Conservation (phyloP, 2,113 vertebrate genomes). For the Lamprotornis superbus region DNA sequence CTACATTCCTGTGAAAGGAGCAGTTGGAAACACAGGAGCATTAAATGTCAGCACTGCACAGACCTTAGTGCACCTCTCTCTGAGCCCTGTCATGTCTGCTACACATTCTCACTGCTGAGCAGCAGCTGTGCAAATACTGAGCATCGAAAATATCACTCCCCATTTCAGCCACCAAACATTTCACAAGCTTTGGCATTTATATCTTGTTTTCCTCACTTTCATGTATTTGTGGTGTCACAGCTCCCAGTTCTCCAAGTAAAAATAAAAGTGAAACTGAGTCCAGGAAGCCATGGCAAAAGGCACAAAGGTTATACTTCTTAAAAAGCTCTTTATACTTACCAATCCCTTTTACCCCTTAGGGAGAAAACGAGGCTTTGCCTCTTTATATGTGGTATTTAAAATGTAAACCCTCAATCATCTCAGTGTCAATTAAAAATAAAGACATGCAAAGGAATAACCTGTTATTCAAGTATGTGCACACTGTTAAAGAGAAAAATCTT, state of each 20-base stretch:
- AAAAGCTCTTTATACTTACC: background rate
- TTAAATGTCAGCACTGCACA: constrained; percentile 54
- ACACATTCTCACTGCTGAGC: constrained; percentile 47
- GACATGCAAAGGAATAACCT: constrained; percentile 36
- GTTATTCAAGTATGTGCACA: background rate
- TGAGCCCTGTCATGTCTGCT: constrained; percentile 48
- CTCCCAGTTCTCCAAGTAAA: constrained; percentile 56
- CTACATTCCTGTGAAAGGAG: constrained; percentile 86
- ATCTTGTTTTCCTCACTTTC: constrained; percentile 63
- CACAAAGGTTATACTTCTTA: background rate
- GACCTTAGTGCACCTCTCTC: constrained; percentile 41
- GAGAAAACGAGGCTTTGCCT: background rate
- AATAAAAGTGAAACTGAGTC: constrained; percentile 23
- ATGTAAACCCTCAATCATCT: background rate
- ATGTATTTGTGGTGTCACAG: constrained; percentile 37
- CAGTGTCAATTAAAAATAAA: constrained; percentile 20
- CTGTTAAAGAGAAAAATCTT: background rate
- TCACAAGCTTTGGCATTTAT: constrained; percentile 51
- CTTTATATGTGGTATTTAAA: background rate
- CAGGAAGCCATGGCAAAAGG: background rate
- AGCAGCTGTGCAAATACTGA: constrained; percentile 73
- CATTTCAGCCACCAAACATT: constrained; percentile 5
- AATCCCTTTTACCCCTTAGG: background rate
- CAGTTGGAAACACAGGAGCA: constrained; percentile 47
- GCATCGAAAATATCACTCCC: constrained; percentile 46